Base-by-base conservation (phyloP, 2,888 invertebrate species). In the Cephalotes varians region DNA sequence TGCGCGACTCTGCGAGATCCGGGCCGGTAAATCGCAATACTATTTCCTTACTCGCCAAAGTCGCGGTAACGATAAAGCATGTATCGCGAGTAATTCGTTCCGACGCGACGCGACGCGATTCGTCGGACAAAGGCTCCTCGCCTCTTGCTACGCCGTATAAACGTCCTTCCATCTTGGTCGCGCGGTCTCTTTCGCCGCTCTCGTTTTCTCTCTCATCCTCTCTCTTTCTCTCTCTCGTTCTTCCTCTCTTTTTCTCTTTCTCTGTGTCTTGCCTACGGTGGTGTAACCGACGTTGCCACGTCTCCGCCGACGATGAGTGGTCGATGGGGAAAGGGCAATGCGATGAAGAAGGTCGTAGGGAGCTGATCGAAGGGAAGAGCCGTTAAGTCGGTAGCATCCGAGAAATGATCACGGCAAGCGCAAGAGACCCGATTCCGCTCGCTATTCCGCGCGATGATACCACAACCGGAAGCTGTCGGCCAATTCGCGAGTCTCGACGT, bases 251-350 rank as follows among this genome's bases (percentile, higher is more conserved):
- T 77, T 56, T 72, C 71, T 72, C 69, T 71, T 58, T 76, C 69
- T 67, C 60, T 72, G 62, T 49, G 34, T 85, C 83, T 84, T 83
- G 82, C 85, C 65, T 81, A 77, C 65, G 85, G 34, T 71, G 73
- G 56, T 74, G 62, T 81, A 77, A 81, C 72, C 90, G 81, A 86
- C 67, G 89, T 90, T 90, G 90, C 90, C 90, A 90, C 80, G 87
- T 90, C 85, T 84, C 65, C 64, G 51, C 44, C 54, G 28, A 71
- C 71, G 81, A 79, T 79, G 77, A 79, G 74, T 51, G 54, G 79
- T 25, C 51, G 54, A 76, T 65, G 76, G 77, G 56, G 77, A 62
- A 54, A 83, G 84, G 88, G 77, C 87, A 72, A 87, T 77, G 87
- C 85, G 82, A 80, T 77, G 83, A 82, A 89, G 89, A 87, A 85